Conservation (phyloP, 1,140 invertebrate genomes). For the Agrilus planipennis region DNA sequence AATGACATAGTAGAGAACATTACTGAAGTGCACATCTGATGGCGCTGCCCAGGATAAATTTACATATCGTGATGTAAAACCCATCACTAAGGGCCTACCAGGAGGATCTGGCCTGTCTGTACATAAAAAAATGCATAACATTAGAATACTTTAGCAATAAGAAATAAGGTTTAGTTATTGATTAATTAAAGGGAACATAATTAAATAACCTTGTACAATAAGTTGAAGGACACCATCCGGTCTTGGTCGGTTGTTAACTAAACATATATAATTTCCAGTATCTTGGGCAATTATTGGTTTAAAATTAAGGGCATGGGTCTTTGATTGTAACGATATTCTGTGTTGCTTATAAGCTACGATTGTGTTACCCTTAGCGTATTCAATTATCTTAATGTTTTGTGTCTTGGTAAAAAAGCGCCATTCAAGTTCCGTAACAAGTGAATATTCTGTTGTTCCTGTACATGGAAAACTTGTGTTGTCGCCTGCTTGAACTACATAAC, state of each 20-base stretch:
- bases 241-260: conserved; percentile 52
- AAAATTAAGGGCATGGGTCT: conserved; percentile 52
- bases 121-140: too few relatives aligned
- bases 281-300: conserved; percentile 47
- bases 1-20: conserved; percentile 61
- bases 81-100: conserved; percentile 55
- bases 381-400: conserved; percentile 33
- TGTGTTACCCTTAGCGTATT: conserved; percentile 41
- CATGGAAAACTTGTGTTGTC: conserved; percentile 50
- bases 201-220: conserved; percentile 48
- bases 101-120: conserved; percentile 59
- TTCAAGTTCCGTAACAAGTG: conserved; percentile 47
- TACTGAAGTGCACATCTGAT: conserved; percentile 54
- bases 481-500: conserved; percentile 48
- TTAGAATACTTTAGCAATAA: too few relatives aligned
- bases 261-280: conserved; percentile 52
- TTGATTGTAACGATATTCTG: conserved; percentile 42
- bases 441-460: conserved; percentile 51
- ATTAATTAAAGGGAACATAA: background rate
- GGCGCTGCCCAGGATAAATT: conserved; percentile 65
- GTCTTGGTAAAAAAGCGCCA: conserved; percentile 38
- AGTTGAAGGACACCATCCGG: conserved; percentile 50
- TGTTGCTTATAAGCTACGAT: conserved; percentile 40
- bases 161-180: too few relatives aligned
- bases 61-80: conserved; percentile 59